Conservation (phyloP, 2,888 invertebrate species). For the Tetheella fluctuosa region DNA sequence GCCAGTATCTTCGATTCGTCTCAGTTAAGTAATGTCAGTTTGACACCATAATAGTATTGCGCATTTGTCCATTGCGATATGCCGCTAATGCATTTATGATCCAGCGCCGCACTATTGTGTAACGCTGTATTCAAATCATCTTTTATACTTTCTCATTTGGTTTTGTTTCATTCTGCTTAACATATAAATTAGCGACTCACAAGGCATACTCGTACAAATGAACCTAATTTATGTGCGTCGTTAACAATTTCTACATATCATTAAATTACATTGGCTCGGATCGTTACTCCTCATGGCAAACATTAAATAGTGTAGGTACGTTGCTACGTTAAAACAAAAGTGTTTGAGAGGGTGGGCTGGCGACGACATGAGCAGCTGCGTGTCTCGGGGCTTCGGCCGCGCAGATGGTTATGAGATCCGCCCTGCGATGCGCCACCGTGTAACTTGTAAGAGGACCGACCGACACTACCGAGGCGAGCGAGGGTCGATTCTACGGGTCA, state of each 20-base stretch:
- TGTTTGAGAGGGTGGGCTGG: constrained; percentile 46
- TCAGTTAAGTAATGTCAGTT: constrained; percentile 40
- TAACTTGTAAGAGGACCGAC: constrained; percentile 4
- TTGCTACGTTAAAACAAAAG: constrained; percentile 53
- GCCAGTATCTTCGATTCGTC: constrained; percentile 45
- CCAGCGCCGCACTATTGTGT: constrained; percentile 20
- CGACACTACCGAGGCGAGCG: not conserved
- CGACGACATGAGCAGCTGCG: constrained; percentile 54
- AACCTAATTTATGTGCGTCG: not conserved
- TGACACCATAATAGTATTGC: constrained; percentile 40
- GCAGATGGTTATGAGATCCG: constrained; percentile 56
- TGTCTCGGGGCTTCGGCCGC: constrained; percentile 38
- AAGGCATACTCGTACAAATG: not conserved
- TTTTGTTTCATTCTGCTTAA: not conserved
- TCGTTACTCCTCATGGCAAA: constrained; percentile 1
- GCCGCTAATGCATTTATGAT: constrained; percentile 30
- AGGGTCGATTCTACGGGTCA: not conserved
- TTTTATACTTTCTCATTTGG: constrained; percentile 13
- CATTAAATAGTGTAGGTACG: constrained; percentile 2
- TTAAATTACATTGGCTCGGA: not conserved
- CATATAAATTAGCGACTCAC: not conserved
- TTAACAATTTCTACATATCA: not conserved
- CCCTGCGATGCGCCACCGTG: constrained; percentile 26
- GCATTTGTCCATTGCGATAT: constrained; percentile 35
- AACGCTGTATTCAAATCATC: constrained; percentile 12